Evolutionary conservation across 2,888 invertebrate species (phyloP).

Genomic region (Tineola bisselliella): DNA sequence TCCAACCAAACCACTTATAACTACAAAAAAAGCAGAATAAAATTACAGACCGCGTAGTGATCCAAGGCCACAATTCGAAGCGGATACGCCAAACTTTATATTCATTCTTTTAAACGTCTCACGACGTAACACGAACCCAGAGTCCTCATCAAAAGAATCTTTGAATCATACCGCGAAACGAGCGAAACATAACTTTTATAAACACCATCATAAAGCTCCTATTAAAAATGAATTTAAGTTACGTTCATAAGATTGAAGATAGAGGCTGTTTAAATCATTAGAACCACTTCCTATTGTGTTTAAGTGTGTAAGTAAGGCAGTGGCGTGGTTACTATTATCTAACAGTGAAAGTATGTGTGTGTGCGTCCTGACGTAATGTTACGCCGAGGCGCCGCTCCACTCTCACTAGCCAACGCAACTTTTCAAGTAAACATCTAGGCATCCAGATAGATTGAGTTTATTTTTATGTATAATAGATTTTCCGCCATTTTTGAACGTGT

Average conservation of each 20-base stretch:
- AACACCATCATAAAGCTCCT: background rate
- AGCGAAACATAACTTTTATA: background rate
- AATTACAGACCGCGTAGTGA: constrained; percentile 38
- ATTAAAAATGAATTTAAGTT: background rate
- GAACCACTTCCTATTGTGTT: constrained; percentile 49
- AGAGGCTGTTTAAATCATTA: constrained; percentile 28
- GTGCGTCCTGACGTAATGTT: constrained; percentile 57
- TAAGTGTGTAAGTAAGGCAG: constrained; percentile 63
- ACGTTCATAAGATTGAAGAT: constrained; percentile 9
- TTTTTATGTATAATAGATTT: constrained; percentile 19
- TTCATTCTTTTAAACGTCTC: constrained; percentile 35
- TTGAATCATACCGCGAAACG: background rate
- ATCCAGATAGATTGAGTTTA: constrained; percentile 37
- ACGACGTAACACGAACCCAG: constrained; percentile 28
- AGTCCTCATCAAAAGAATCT: background rate
- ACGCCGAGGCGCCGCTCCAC: constrained; percentile 17
- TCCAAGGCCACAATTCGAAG: constrained; percentile 45
- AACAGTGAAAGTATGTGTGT: constrained; percentile 64
- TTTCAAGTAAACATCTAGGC: constrained; percentile 44
- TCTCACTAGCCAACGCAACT: constrained; percentile 35
- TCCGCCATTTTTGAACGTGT: background rate
- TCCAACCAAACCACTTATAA: constrained; percentile 8
- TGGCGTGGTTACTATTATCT: constrained; percentile 55
- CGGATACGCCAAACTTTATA: constrained; percentile 52
- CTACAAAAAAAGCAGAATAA: constrained; percentile 32